Evolutionary conservation across 2,888 invertebrate species (phyloP), one percentile per base, ranked within the genome.

Genomic region (Agonopterix heracliana): DNA sequence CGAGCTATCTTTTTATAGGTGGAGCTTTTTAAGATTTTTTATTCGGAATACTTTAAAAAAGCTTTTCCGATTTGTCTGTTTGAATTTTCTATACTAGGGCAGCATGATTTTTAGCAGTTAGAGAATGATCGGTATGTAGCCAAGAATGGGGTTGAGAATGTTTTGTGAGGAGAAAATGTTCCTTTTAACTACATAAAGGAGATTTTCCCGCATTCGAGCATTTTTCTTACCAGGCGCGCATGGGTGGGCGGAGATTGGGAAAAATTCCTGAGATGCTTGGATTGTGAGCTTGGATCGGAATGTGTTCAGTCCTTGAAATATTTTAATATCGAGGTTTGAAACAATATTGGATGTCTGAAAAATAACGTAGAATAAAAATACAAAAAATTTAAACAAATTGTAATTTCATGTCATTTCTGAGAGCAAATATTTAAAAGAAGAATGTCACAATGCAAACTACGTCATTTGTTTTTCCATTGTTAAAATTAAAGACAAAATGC

Each of bases 171-270:
- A 44, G 40, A 54, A 56, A 57, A 56, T 55, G 53, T 49, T 57
- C 54, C 52, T 55, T 67, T 70, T 66, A 61, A 64, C 69, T 73
- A 74, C 76, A 76, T 81, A 81, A 72, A 77, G 84, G 68, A 81
- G 79, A 76, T 83, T 85, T 89, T 89, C 88, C 85, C 88, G 84
- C 88, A 89, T 81, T 83, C 70, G 82, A 77, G 78, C 76, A 88
- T 88, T 87, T 83, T 84, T 75, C 64, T 53, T 57, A 89, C 85
- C 64, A 83, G 87, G 87, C 53, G 34, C 49, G 43, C 76, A 88
- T 68, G 55, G 64, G 46, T 11, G n/a, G 5, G 13, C 48, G 55
- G 66, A 66, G 65, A 55, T 65, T 60, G 44, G 14, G 35, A 67
- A 61, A 68, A 74, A 81, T 81, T 66, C 51, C 42, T 46, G 53